Percentiles rank a stretch among this genome's conserved stretches.
Evolutionary conservation across 1,140 invertebrate genomes (phyloP).

Genomic region (Bombus superbus): DNA sequence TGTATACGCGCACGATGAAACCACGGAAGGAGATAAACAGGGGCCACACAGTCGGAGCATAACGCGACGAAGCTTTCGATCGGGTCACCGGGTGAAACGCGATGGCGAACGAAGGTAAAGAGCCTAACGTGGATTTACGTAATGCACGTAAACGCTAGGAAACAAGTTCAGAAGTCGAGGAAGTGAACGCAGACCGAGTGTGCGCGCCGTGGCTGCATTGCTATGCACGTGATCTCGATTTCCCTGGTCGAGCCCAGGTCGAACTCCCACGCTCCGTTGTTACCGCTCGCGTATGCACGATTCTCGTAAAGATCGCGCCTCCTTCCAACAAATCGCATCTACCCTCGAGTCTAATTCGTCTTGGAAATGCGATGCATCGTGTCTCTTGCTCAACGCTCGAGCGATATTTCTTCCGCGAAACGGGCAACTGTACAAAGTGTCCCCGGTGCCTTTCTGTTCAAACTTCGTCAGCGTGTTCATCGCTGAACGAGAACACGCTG

Average conservation of each 20-base stretch:
- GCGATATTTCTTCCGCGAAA: slow-evolving; percentile 2
- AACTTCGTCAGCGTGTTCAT: neutral
- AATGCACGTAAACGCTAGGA: slow-evolving; percentile 38
- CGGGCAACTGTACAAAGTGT: neutral
- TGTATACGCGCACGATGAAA: neutral
- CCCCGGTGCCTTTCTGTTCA: neutral
- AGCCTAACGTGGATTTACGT: slow-evolving; percentile 13
- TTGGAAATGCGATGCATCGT: slow-evolving; percentile 6
- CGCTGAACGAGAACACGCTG: no score
- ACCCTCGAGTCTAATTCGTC: slow-evolving; percentile 35
- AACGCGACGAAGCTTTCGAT: neutral
- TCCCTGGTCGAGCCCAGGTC: slow-evolving; percentile 46
- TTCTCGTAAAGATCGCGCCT: slow-evolving; percentile 50
- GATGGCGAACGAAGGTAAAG: slow-evolving; percentile 2
- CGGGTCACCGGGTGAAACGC: neutral
- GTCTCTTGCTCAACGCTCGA: neutral
- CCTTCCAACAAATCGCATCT: slow-evolving; percentile 35
- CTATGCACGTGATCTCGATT: slow-evolving; percentile 57
- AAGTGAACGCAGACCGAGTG: slow-evolving; percentile 20
- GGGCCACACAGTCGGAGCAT: neutral
- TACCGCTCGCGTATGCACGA: slow-evolving; percentile 41
- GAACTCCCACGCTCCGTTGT: slow-evolving; percentile 57
- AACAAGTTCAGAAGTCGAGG: slow-evolving; percentile 49
- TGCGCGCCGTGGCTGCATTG: slow-evolving; percentile 19
- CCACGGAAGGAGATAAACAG: neutral